phyloP scores from a whole-genome alignment of 2,888 invertebrate species.

The Temnothorax rugatulus region DNA sequence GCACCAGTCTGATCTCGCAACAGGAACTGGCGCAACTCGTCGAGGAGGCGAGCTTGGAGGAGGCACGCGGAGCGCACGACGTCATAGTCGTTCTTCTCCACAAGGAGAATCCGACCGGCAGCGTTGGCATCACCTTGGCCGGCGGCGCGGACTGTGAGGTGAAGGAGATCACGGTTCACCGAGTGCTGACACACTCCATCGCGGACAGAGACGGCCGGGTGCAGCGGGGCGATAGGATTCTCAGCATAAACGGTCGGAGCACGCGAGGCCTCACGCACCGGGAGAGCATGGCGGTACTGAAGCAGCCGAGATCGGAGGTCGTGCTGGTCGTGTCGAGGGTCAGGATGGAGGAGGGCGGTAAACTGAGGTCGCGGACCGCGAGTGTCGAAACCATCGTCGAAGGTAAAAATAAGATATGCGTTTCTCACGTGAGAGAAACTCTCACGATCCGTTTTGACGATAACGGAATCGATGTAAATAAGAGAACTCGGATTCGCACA shows the following conservation, averaged over 20 bases:
- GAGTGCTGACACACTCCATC: constrained; percentile 94
- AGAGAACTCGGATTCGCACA: constrained; percentile 51
- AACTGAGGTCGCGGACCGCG: constrained; percentile 79
- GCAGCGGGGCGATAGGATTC: constrained; percentile 94
- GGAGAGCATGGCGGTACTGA: constrained; percentile 95
- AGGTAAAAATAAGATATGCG: constrained; percentile 72
- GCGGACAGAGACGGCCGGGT: constrained; percentile 95
- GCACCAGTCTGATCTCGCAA: constrained; percentile 88
- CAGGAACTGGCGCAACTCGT: constrained; percentile 90
- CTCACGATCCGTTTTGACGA: background rate
- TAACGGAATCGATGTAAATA: constrained; percentile 15
- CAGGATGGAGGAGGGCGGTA: constrained; percentile 77
- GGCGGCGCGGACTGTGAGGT: constrained; percentile 97
- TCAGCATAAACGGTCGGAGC: constrained; percentile 95
- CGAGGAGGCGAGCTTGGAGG: constrained; percentile 90
- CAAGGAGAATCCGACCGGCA: constrained; percentile 90
- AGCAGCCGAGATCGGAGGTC: constrained; percentile 92
- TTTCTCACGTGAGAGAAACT: constrained; percentile 30
- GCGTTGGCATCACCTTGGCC: constrained; percentile 95
- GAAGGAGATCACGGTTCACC: constrained; percentile 96
- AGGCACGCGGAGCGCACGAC: constrained; percentile 87
- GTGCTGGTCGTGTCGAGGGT: constrained; percentile 91
- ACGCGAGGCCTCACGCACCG: constrained; percentile 95
- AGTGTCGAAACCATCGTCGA: constrained; percentile 85
- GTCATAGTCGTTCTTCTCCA: constrained; percentile 90